Conservation (phyloP, 1,140 invertebrate genomes). For the Drosophila arawakana region DNA sequence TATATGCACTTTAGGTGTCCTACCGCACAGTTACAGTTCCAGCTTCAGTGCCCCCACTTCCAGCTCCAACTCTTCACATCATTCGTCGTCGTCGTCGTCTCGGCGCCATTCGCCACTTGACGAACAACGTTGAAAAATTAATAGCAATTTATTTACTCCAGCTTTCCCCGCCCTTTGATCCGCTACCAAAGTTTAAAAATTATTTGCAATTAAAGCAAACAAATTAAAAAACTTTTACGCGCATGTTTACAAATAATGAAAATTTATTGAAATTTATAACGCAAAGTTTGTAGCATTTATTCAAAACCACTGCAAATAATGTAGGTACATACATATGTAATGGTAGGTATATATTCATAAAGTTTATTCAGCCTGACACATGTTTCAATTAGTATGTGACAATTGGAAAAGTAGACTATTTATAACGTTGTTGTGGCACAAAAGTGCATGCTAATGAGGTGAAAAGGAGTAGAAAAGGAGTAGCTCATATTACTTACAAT, state of each 20-base stretch:
- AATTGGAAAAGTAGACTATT: not conserved
- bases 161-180: slow-evolving; percentile 29
- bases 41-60: slow-evolving; percentile 7
- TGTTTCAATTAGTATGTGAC: slow-evolving; percentile 30
- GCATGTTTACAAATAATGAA: slow-evolving; percentile 48
- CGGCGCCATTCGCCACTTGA: slow-evolving; percentile 72
- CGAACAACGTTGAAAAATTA: slow-evolving; percentile 81
- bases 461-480: not conserved
- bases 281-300: slow-evolving; percentile 24
- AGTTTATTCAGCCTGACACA: slow-evolving; percentile 27
- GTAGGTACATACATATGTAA: not conserved
- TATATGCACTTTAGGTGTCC: slow-evolving; percentile 84
- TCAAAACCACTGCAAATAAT: slow-evolving; percentile 17
- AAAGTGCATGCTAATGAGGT: not conserved
- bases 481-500: not conserved
- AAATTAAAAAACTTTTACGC: slow-evolving; percentile 75
- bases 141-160: slow-evolving; percentile 82
- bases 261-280: slow-evolving; percentile 56
- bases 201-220: slow-evolving; percentile 79
- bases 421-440: slow-evolving; percentile 2
- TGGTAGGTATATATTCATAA: not conserved
- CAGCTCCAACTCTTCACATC: slow-evolving; percentile 19
- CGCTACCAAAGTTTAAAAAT: slow-evolving; percentile 67
- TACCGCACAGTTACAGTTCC: slow-evolving; percentile 18
- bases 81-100: slow-evolving; percentile 47